These are phyloP conservation scores for Spondyliosoma cantharus DNA, from an alignment of 2,797 vertebrate species.

Conservation along the genomic window DNA sequence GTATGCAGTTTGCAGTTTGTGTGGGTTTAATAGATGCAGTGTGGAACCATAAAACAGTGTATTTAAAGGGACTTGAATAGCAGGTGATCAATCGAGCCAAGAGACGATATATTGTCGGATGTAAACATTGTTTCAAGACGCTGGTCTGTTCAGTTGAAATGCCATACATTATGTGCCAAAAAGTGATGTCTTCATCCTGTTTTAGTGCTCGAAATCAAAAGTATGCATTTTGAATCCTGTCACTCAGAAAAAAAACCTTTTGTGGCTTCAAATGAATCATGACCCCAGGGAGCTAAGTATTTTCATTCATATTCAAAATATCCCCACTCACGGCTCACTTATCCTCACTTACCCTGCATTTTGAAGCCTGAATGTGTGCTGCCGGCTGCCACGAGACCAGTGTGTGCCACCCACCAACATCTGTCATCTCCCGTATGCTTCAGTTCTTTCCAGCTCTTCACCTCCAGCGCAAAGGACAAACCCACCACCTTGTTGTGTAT, in stretches of 20 bases:
- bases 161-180: background rate
- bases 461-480: slow-evolving; percentile 30
- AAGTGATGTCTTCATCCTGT: slow-evolving; percentile 4
- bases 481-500: slow-evolving; percentile 17
- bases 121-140: slow-evolving; percentile 17
- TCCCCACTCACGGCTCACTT: slow-evolving; percentile 15
- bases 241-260: slow-evolving; percentile 12
- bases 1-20: slow-evolving; percentile 1
- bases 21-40: slow-evolving; percentile 5
- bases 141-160: slow-evolving; percentile 19
- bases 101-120: slow-evolving; percentile 10
- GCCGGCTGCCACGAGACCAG: slow-evolving; percentile 27
- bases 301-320: slow-evolving; percentile 42
- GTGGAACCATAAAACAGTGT: slow-evolving; percentile 4
- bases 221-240: background rate
- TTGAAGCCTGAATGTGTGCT: slow-evolving; percentile 41
- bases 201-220: slow-evolving; percentile 6
- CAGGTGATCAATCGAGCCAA: slow-evolving; percentile 36
- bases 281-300: slow-evolving; percentile 11
- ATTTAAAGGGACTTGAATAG: slow-evolving; percentile 27
- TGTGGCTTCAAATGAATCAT: slow-evolving; percentile 24
- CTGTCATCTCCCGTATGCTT: slow-evolving; percentile 54
- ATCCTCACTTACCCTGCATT: slow-evolving; percentile 9
- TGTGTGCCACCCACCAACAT: slow-evolving; percentile 63
- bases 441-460: slow-evolving; percentile 23